These are phyloP conservation scores for Trypoxylon attenuatum DNA, from an alignment of 2,888 invertebrate genomes.

Conservation along the genomic window DNA sequence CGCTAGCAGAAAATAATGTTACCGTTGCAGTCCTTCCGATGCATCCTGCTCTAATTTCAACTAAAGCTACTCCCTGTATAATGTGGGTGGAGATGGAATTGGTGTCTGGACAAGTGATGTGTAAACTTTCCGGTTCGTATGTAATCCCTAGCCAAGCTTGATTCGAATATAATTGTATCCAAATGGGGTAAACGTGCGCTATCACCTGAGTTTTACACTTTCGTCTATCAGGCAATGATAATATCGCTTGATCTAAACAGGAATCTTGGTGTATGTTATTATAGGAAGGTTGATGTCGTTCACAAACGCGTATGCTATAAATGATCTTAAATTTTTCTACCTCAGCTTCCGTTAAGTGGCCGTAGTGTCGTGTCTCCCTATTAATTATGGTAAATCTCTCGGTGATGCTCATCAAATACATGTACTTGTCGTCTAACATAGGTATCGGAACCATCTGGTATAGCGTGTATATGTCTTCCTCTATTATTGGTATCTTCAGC, in stretches of 20 bases:
- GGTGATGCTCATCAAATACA: not conserved
- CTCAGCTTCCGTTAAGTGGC: not conserved
- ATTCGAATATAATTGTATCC: not conserved
- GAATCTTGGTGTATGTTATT: not conserved
- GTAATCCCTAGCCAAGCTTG: not conserved
- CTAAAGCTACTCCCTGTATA: not conserved
- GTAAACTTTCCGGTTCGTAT: not conserved
- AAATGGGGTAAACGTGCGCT: not conserved
- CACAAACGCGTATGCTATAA: not conserved
- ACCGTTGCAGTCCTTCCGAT: not conserved
- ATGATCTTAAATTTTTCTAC: not conserved
- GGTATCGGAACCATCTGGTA: conserved; percentile 11
- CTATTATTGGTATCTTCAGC: conserved; percentile 7
- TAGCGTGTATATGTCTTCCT: not conserved
- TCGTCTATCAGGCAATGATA: not conserved
- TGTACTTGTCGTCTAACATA: not conserved
- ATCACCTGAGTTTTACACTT: not conserved
- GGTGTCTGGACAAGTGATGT: not conserved
- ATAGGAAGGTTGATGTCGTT: not conserved
- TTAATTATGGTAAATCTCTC: not conserved
- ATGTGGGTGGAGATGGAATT: not conserved
- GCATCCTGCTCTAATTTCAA: not conserved
- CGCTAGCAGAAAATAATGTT: not conserved
- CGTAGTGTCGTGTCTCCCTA: not conserved
- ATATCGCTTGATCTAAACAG: not conserved